Evolutionary conservation across 2,797 vertebrate genomes (phyloP), one percentile per base, ranked within the genome.

Genomic region (Siniperca scherzeri): DNA sequence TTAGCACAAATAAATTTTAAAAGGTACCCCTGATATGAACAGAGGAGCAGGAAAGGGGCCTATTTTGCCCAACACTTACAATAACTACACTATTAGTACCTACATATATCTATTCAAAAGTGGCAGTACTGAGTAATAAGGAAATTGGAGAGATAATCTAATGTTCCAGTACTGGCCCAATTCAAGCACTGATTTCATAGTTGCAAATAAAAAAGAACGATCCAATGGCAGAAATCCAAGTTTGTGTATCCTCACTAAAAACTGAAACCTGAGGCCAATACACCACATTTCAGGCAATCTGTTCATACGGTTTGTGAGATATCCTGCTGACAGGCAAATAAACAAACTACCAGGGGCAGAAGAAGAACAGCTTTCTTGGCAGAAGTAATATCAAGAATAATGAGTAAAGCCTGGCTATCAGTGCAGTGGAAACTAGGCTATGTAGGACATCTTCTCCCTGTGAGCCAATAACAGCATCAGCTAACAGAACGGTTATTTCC

Each of bases 401-500:
- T 44, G 82, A 87, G 83, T 65, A 55, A 66, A 82, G 65, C 72
- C 4, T 69, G 69, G 62, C 56, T 82, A 85, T 87, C 69, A 66
- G 76, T 72, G 73, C 33, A 22, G 13, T 27, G 36, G 62, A 89
- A 88, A 85, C 59, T 50, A 78, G 78, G 86, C 74, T 85, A 72
- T 52, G 48, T 59, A 79, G 84, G 81, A 66, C 33, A 9, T 77
- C 65, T 75, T 65, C 81, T 78, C 65, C 61, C 64, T 84, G 48
- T 66, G 84, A 80, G 70, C 68, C 88, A 82, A 80, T 85, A 84
- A 84, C 76, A 76, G 82, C 85, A 38, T 84, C 79, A 53, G 74
- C 84, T 62, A 74, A 84, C 82, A 75, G 74, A 83, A 40, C n/a
- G 19, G 10, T 84, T 69, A 81, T 91, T 88, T 84, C 81, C 88